Percentiles rank a stretch among this genome's conserved stretches.
Evolutionary conservation across 2,113 vertebrate genomes (phyloP).

Genomic region (Microcebus lehilahytsara): DNA sequence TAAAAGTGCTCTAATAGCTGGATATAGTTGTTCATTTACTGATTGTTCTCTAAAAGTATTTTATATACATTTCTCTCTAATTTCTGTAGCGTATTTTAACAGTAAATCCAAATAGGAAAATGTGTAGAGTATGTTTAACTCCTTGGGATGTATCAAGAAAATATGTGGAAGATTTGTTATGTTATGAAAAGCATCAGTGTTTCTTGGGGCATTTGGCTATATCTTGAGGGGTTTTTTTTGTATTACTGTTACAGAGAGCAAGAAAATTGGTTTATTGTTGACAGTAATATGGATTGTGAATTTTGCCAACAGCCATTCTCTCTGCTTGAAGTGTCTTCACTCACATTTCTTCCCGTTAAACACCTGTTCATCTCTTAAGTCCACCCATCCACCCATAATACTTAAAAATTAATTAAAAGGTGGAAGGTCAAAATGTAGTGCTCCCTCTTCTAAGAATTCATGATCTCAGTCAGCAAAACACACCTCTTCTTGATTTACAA

Average conservation of each 20-base stretch:
- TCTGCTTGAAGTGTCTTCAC: background rate
- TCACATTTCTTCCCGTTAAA: background rate
- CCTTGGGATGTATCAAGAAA: background rate
- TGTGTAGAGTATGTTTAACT: background rate
- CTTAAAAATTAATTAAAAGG: no score
- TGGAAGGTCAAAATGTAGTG: background rate
- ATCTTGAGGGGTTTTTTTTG: background rate
- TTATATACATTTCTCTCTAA: background rate
- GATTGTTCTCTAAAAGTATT: background rate
- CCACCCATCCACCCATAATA: no score
- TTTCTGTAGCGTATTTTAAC: background rate
- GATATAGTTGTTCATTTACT: background rate
- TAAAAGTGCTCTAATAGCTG: background rate
- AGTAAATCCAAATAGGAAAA: background rate
- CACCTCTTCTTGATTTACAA: background rate
- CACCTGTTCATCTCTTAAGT: background rate
- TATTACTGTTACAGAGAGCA: background rate
- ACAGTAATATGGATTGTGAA: background rate
- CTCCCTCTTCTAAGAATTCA: background rate
- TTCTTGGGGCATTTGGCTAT: background rate
- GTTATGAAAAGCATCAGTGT: background rate
- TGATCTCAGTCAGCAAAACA: background rate
- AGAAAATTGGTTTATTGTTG: background rate
- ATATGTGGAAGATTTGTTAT: background rate
- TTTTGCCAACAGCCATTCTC: background rate